A percentile compares a stretch with the other conserved stretches of the same genome.
Evolutionary conservation across 2,113 vertebrate species (phyloP).

Genomic region (Gopherus evgoodei): DNA sequence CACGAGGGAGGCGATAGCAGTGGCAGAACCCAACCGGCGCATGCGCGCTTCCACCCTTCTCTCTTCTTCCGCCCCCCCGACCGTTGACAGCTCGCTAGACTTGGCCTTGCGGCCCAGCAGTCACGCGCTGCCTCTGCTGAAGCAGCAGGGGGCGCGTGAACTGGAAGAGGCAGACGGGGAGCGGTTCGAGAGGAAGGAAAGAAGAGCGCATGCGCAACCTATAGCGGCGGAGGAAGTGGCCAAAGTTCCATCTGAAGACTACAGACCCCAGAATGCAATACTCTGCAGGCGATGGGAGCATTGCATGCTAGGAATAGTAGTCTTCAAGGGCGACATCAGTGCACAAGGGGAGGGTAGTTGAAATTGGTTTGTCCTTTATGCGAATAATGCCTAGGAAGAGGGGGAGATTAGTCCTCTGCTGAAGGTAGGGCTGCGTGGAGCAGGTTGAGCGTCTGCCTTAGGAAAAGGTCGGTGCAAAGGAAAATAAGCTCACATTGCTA

Average conservation of each 20-base stretch:
- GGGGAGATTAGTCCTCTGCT: neutral
- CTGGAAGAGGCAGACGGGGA: neutral
- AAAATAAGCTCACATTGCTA: neutral
- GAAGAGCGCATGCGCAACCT: neutral
- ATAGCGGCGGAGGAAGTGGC: neutral
- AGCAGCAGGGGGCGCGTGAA: neutral
- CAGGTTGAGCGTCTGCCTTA: neutral
- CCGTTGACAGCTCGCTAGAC: neutral
- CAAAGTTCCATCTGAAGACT: neutral
- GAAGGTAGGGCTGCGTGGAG: neutral
- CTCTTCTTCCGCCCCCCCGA: neutral
- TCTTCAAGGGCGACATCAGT: fast-evolving
- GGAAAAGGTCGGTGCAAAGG: neutral
- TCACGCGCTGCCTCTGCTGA: neutral
- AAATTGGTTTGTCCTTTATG: neutral
- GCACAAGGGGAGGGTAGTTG: neutral
- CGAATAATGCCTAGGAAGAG: neutral
- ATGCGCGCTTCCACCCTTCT: neutral
- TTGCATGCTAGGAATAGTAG: constrained; percentile 64
- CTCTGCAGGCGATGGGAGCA: fast-evolving
- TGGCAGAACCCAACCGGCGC: neutral
- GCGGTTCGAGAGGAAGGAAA: neutral
- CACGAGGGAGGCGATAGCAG: neutral
- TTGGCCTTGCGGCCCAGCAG: neutral
- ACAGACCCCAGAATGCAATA: neutral